Evolutionary conservation across 2,888 invertebrate species (phyloP), one percentile per base, ranked within the genome.

Genomic region (Operophtera brumata): DNA sequence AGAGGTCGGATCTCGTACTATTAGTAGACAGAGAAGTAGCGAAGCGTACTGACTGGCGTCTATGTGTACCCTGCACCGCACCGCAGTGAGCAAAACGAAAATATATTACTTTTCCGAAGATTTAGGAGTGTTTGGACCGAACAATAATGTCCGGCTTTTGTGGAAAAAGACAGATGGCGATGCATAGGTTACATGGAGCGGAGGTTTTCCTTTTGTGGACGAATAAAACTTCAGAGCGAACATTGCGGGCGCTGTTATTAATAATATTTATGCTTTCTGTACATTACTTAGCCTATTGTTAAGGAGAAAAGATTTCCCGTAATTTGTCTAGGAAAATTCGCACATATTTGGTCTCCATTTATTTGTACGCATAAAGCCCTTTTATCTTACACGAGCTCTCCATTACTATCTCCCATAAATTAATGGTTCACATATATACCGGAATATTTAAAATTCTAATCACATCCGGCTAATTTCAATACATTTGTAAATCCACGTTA

Each of bases 111-210:
- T 86, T 88, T 85, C 85, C 86, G 86, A 89, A 91, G 90, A 91
- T 91, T 91, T 90, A 91, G 82, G 89, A 88, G 89, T 89, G 90
- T 90, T 90, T 90, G 90, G 90, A 91, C 90, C 91, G 89, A 89
- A 90, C 91, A 91, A 91, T 91, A 91, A 91, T 91, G 91, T 91
- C 91, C 90, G 82, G 90, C 90, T 90, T 91, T 91, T 91, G 91
- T 91, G 87, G 88, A 89, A 87, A 89, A 87, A 90, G 91, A 91
- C 89, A 89, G 82, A 91, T 90, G 87, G 89, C 85, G 79, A 83
- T 89, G 90, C 90, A 90, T 88, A 87, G 87, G 82, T 86, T 87
- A 86, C 83, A 84, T 80, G 75, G 78, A 84, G 78, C 82, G 80
- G 80, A 81, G 87, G 59, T 86, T 89, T 87, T 90, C 84, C 88